Base-by-base conservation (phyloP, 2,113 vertebrate species). In the Xyrauchen texanus region DNA sequence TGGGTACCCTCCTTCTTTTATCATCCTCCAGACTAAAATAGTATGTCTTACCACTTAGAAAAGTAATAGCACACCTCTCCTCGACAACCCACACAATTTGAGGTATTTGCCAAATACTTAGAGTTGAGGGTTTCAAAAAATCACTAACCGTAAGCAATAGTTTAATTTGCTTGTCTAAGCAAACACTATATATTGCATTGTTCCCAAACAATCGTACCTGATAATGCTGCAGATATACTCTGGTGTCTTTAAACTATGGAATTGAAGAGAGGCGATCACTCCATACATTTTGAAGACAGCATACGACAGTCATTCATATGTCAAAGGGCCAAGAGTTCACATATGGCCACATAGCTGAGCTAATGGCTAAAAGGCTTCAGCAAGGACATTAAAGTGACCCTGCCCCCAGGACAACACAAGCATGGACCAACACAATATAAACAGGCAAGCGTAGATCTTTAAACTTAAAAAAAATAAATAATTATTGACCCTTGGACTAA, bases 281-380 rank as follows among this genome's bases (percentile, higher is more conserved):
- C 9, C 7, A 3, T 42, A 42, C 11, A 52, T 47, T 21, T 61
- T 69, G 4, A 47, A 13, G 74, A 11, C 16, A 64, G 61, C 51
- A 66, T 44, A 64, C 13, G 15, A 15, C 21, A 53, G 64, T 15
- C 15, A 15, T 45, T 68, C 12, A 45, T 60, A 65, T 69, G 75
- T 81, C 74, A 77, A 70, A 46, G 67, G 74, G 74, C 66, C 75
- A 81, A 81, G 61, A 65, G 67, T 44, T 70, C 58, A 77, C 80
- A 81, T 69, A 81, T 81, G 74, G 60, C 47, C 58, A 58, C 74
- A 81, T 65, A 70, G 51, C 58, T 68, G 58, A 69, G 15, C 47
- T 81, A 81, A 81, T 81, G 66, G 80, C 74, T 81, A 52, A 77
- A 74, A 77, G 74, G 67, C 75, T 51, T 81, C 74, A 57, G 51